Base-by-base conservation (phyloP, 23 tunicate species). In the Styela clava region DNA sequence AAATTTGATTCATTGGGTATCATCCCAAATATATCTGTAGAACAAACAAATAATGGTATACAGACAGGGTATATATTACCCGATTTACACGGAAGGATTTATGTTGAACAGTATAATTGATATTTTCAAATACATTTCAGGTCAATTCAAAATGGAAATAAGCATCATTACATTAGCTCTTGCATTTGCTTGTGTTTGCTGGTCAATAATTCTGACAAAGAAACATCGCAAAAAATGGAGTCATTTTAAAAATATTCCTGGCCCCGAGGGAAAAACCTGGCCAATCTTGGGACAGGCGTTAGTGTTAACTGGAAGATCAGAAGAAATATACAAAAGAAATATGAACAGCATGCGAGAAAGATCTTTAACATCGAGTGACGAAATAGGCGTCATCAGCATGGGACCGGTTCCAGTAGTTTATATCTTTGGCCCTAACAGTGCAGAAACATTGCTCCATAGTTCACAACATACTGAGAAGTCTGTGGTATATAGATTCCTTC, bases 391-490 rank as follows among this genome's bases (percentile, higher is more conserved):
- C 30, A 26, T 80, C 3, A 84, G 93, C 89, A 72, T 93, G 28
- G 98, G 93, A 12, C 84, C 85, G 1, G 72, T 81, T 16, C 89
- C 98, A 0, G 22, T 88, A 1, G 70, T 93, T n/a, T 25, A 63
- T 2, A 79, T 84, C 2, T 44, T 76, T 24, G 94, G 90, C 30
- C 98, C 98, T 2, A 86, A 88, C 31, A 26, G 89, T 23, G 98
- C 84, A 12, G 93, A 93, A 74, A 83, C 81, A 18, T 33, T 93
- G 52, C 33, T 93, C 12, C 78, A 71, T 73, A 84, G 97, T 30
- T 93, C 93, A 34, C 79, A 93, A 37, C 98, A 93, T 73, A 80
- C 81, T 51, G 85, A 84, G 62, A 93, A 93, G 68, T 84, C 93
- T 1, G 80, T 74, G 29, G 56, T 88, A 1, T 93, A 93, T 73